A percentile compares a stretch with the other conserved stretches of the same genome.
Evolutionary conservation across 2,888 invertebrate genomes (phyloP).

Genomic region (Notocelia uddmanniana): DNA sequence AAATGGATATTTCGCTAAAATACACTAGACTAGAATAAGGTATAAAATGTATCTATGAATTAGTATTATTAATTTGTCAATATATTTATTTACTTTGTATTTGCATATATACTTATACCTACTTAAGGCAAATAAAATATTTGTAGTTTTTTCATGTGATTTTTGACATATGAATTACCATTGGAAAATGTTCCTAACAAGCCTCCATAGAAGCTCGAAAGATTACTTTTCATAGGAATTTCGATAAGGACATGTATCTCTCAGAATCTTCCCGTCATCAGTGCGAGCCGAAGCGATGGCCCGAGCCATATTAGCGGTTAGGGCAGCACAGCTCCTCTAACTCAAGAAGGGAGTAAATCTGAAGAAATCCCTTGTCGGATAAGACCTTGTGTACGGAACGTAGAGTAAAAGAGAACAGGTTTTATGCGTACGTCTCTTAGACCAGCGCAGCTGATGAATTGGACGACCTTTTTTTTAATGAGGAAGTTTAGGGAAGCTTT

Average conservation of each 20-base stretch:
- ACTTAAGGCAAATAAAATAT: too few relatives aligned
- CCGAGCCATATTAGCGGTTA: slow-evolving; percentile 45
- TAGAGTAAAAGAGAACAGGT: slow-evolving; percentile 31
- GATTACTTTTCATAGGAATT: too few relatives aligned
- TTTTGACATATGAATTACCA: too few relatives aligned
- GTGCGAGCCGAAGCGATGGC: slow-evolving; percentile 35
- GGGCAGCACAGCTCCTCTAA: neutral
- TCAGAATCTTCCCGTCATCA: slow-evolving; percentile 38
- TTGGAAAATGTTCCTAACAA: too few relatives aligned
- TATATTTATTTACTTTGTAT: too few relatives aligned
- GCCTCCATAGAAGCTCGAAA: too few relatives aligned
- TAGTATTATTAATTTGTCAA: too few relatives aligned
- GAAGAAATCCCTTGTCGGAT: neutral
- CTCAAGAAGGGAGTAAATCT: neutral
- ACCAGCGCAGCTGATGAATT: slow-evolving; percentile 13
- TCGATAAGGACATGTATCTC: neutral
- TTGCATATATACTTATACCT: too few relatives aligned
- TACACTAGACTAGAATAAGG: too few relatives aligned
- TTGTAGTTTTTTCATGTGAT: too few relatives aligned
- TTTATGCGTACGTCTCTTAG: slow-evolving; percentile 29
- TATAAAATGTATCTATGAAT: too few relatives aligned
- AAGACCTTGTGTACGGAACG: neutral
- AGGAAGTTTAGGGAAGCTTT: neutral
- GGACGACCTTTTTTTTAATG: slow-evolving; percentile 22
- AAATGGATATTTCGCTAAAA: too few relatives aligned